A percentile compares a stretch with the other conserved stretches of the same genome.
These are phyloP conservation scores for Myotis myotis DNA, from an alignment of 2,797 vertebrate species.

Conservation along the genomic window DNA sequence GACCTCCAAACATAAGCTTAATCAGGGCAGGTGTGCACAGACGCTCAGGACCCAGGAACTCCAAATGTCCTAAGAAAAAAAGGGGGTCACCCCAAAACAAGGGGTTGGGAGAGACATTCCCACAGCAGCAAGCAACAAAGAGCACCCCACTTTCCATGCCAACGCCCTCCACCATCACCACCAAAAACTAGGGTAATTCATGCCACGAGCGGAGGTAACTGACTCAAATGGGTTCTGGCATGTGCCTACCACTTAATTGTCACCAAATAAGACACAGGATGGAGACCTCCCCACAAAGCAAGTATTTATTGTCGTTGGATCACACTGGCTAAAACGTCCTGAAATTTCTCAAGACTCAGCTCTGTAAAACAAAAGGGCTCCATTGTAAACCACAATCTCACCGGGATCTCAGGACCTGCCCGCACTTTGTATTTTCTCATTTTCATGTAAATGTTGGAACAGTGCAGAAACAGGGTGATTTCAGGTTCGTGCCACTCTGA, in stretches of 20 bases:
- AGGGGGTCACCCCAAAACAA: not conserved
- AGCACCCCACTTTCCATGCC: not conserved
- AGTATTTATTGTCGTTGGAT: conserved; percentile 58
- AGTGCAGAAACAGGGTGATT: not conserved
- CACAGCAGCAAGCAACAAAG: not conserved
- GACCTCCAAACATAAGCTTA: not conserved
- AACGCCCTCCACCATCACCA: not conserved
- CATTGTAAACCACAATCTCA: not conserved
- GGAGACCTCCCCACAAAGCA: conserved; percentile 8
- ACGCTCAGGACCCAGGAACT: not conserved
- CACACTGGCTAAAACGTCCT: not conserved
- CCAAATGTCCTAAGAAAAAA: not conserved
- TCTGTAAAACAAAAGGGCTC: conserved; percentile 5
- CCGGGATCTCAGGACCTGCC: conserved; percentile 19
- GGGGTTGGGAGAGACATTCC: not conserved
- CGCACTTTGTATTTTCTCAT: not conserved
- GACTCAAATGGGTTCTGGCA: not conserved
- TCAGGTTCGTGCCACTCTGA: conserved; percentile 56
- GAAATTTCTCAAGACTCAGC: conserved; percentile 25
- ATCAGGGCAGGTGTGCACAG: rapidly evolving
- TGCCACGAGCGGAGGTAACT: not conserved
- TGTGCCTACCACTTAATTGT: conserved; percentile 3
- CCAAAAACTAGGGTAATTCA: not conserved
- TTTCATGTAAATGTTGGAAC: conserved; percentile 5
- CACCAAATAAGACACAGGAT: conserved; percentile 12